Evolutionary conservation across 2,113 vertebrate species (phyloP), one percentile per base, ranked within the genome.

Genomic region (Fulmarus glacialis): DNA sequence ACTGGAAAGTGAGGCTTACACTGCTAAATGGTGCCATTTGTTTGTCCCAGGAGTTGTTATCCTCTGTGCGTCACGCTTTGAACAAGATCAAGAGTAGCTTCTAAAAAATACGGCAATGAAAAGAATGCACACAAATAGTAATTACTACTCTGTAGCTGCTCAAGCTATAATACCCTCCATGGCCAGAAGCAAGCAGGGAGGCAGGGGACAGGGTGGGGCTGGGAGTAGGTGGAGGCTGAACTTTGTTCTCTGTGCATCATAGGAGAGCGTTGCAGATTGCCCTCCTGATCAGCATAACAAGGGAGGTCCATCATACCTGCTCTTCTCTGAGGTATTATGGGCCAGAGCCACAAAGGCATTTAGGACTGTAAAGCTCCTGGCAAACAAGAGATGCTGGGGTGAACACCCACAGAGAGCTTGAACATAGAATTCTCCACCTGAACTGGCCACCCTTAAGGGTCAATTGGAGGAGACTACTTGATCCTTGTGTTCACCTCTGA

Each of bases 1-100:
- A 21, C 52, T 87, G 82, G 74, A 58, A 72, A 84, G 77, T 13
- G 55, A 87, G 70, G 52, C 63, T 93, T 83, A 48, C 7, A 2
- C 70, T 83, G 36, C 52, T 75, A 73, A 80, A 63, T 4, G 72
- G 68, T 27, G 86, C 58, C 32, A 43, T 56, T 50, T 16, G 19
- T 87, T 93, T 67, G 72, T 87, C 91, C 66, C 43, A 19, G 90
- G 86, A 92, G n/a, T 3, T 63, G 82, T 75, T 94, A 88, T 63
- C 87, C 89, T 93, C 58, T 8, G 0, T 82, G 82, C 16, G 79
- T 86, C 62, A 87, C 0, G 6, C 77, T 91, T 85, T 97, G 94
- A 96, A 97, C 84, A 90, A 91, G 91, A 97, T 96, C 84, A 97
- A 96, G 94, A 91, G 91, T 73, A 73, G 94, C 94, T 93, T 70